These are phyloP conservation scores for Nomada fucata DNA, from an alignment of 2,888 invertebrate species.

Conservation along the genomic window DNA sequence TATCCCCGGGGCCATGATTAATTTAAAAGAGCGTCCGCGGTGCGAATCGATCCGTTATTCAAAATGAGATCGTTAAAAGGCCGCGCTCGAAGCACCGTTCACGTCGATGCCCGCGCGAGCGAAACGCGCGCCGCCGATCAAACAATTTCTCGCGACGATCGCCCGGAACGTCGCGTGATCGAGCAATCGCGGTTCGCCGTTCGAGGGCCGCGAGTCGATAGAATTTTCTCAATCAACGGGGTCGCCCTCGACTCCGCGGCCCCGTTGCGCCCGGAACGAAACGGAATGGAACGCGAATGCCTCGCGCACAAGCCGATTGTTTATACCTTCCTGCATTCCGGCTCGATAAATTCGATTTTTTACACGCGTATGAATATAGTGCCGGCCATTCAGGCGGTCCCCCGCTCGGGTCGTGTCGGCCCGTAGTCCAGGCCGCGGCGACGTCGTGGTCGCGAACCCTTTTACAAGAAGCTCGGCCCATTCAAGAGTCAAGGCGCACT, in stretches of 20 bases:
- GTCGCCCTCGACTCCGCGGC: conserved; percentile 29
- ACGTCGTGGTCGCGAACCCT: conserved; percentile 54
- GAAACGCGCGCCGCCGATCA: conserved; percentile 47
- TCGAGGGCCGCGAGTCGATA: conserved; percentile 8
- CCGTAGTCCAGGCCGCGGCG: conserved; percentile 31
- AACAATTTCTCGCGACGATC: conserved; percentile 60
- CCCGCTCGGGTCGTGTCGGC: conserved; percentile 60
- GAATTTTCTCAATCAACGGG: conserved; percentile 62
- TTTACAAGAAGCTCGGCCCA: conserved; percentile 71
- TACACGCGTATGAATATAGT: conserved; percentile 74
- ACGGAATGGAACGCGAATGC: conserved; percentile 48
- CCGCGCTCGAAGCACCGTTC: conserved; percentile 32
- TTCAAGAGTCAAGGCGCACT: conserved; percentile 76
- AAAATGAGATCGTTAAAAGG: conserved; percentile 60
- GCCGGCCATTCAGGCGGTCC: conserved; percentile 72
- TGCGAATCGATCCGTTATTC: conserved; percentile 36
- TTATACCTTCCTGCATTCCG: conserved; percentile 72
- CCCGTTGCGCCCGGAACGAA: conserved; percentile 21
- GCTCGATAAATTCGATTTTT: conserved; percentile 76
- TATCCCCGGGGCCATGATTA: conserved; percentile 12
- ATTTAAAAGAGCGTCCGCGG: conserved; percentile 26
- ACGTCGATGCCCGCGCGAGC: conserved; percentile 63
- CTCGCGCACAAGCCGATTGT: conserved; percentile 60
- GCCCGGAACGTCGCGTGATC: conserved; percentile 41
- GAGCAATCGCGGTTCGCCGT: conserved; percentile 61